Conservation (phyloP, 2,888 invertebrate species). For the Cancer borealis region DNA sequence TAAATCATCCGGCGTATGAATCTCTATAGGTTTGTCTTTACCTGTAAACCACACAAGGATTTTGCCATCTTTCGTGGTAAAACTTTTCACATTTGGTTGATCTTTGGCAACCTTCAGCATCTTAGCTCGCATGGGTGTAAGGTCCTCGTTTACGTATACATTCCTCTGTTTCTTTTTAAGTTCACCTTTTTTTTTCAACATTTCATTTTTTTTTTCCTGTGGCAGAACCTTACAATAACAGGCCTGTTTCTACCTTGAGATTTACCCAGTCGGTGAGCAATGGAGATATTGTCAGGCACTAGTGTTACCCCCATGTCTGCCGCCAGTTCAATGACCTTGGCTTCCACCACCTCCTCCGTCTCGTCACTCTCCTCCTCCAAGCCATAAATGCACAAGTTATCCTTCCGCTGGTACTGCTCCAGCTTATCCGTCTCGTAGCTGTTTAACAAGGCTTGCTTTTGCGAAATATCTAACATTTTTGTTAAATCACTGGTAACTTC, state of each 20-base stretch:
- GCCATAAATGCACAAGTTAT: not conserved
- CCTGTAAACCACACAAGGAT: constrained; percentile 23
- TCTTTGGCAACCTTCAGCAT: not conserved
- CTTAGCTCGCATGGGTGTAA: not conserved
- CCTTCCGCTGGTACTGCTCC: not conserved
- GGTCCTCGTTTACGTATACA: constrained; percentile 38
- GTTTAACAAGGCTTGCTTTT: not conserved
- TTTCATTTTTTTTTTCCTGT: not conserved
- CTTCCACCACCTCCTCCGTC: constrained; percentile 33
- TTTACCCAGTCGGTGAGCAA: not conserved
- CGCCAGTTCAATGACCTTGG: constrained; percentile 22
- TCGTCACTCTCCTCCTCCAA: constrained; percentile 14
- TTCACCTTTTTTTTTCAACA: constrained; percentile 20
- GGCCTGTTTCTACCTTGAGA: constrained; percentile 6
- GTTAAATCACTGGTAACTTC: constrained; percentile 14
- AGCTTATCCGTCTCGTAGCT: not conserved
- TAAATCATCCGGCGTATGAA: constrained; percentile 46
- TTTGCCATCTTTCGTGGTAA: not conserved
- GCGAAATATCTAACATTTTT: not conserved
- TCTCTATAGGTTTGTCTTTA: constrained; percentile 48
- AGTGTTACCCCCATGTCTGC: not conserved
- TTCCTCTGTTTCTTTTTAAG: not conserved
- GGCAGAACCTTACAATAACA: not conserved
- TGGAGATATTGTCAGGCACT: constrained; percentile 5
- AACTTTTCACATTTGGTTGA: not conserved